phyloP scores from a whole-genome alignment of 2,888 invertebrate genomes.

The Apeira syringaria region DNA sequence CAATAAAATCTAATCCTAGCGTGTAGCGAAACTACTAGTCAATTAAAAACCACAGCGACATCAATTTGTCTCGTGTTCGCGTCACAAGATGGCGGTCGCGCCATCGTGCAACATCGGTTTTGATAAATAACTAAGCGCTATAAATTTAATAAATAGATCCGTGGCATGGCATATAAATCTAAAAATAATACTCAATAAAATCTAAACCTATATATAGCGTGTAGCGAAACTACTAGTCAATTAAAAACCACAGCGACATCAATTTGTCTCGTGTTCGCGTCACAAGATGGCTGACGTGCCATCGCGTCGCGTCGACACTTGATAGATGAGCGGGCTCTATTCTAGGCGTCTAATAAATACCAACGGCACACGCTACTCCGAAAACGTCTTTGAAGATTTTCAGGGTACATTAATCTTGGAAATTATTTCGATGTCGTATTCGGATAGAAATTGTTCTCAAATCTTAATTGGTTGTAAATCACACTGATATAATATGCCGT shows the following conservation, averaged over 20 bases:
- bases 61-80: conserved; percentile 37
- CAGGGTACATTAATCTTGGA: conserved; percentile 28
- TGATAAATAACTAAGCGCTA: conserved; percentile 49
- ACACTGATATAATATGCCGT: neutral
- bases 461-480: neutral
- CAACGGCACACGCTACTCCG: conserved; percentile 1
- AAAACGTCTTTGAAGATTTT: conserved; percentile 11
- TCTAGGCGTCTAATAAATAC: conserved; percentile 8
- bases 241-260: conserved; percentile 29
- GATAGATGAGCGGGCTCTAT: conserved; percentile 47
- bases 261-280: conserved; percentile 37
- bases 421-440: conserved; percentile 2
- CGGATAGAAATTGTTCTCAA: neutral
- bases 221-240: conserved; percentile 11
- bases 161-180: too few relatives aligned
- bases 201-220: too few relatives aligned
- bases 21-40: conserved; percentile 8
- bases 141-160: too few relatives aligned
- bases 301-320: conserved; percentile 39
- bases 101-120: conserved; percentile 38
- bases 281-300: conserved; percentile 36
- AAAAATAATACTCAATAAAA: too few relatives aligned
- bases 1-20: too few relatives aligned
- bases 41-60: conserved; percentile 28
- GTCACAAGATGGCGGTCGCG: conserved; percentile 36